Evolutionary conservation across 2,888 invertebrate species (phyloP), one percentile per base, ranked within the genome.

Genomic region (Fabriciana adippe): DNA sequence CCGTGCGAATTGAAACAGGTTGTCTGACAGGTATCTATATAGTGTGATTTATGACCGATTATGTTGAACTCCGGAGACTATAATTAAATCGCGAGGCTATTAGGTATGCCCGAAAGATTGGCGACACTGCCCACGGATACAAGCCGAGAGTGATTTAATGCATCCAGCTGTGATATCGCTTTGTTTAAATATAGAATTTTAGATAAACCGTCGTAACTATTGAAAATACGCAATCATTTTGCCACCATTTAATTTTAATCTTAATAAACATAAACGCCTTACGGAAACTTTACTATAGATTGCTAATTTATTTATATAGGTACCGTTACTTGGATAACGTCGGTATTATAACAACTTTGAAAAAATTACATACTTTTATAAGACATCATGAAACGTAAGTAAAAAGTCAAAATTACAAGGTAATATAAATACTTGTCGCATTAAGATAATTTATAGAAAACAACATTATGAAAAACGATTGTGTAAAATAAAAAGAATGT

Each of bases 1-100:
- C 80, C 82, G 85, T 82, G 88, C 88, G 88, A 87, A 90, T 87
- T 83, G 86, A 93, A 93, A 93, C 94, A 93, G 92, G 93, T 90
- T 92, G 90, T 78, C 86, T 87, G 91, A 83, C 91, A 91, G 90
- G 88, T 92, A 89, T 91, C 89, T 87, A 88, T 90, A 86, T 83
- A 80, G 73, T 75, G 80, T 89, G 90, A 92, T 92, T 92, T 92
- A 91, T 90, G 82, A 75, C 79, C 90, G 90, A 91, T 91, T 92
- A 90, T 90, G 81, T 82, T 87, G 83, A 86, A 87, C 82, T 85
- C 80, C 80, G 78, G 81, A 76, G 79, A 82, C 87, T 88, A 87
- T 90, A 90, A 92, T 91, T 91, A 91, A 91, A 90, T 86, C 83
- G 81, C 84, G 78, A 83, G 84, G 83, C 87, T 83, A 88, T 89